A percentile compares a stretch with the other conserved stretches of the same genome.
phyloP scores from a whole-genome alignment of 2,113 vertebrate species.

The Dipodomys stephensi region DNA sequence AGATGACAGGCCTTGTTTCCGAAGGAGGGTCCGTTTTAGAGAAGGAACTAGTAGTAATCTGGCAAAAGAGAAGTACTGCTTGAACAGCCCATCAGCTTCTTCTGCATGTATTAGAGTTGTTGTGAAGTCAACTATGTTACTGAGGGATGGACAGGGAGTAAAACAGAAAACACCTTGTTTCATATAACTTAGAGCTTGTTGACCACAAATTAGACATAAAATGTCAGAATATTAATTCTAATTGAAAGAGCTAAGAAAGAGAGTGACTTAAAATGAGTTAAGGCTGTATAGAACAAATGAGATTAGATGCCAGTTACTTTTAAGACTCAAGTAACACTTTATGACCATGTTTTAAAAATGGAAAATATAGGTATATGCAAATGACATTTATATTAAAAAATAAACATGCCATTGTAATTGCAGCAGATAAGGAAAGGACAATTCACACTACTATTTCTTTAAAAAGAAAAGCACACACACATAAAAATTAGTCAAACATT shows the following conservation, averaged over 20 bases:
- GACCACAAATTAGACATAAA: background rate
- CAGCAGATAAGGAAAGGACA: background rate
- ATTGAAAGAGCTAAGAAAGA: background rate
- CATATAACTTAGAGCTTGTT: background rate
- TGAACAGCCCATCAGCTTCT: background rate
- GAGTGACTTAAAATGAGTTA: background rate
- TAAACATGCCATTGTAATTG: background rate
- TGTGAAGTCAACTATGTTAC: background rate
- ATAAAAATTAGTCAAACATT: background rate
- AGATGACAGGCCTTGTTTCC: background rate
- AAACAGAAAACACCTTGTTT: conserved; percentile 37
- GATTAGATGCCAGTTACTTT: background rate
- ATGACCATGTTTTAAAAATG: background rate
- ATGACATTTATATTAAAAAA: background rate
- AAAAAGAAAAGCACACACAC: background rate
- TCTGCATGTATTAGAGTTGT: background rate
- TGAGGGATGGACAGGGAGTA: background rate
- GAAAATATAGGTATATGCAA: background rate
- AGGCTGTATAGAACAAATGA: background rate
- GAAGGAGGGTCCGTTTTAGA: background rate
- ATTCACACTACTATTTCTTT: too few species aligned
- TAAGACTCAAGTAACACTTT: background rate
- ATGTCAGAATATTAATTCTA: background rate
- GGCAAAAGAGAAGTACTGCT: background rate
- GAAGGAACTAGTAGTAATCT: background rate